These are phyloP conservation scores for Connochaetes taurinus DNA, from an alignment of 2,113 vertebrate genomes.

Conservation along the genomic window DNA sequence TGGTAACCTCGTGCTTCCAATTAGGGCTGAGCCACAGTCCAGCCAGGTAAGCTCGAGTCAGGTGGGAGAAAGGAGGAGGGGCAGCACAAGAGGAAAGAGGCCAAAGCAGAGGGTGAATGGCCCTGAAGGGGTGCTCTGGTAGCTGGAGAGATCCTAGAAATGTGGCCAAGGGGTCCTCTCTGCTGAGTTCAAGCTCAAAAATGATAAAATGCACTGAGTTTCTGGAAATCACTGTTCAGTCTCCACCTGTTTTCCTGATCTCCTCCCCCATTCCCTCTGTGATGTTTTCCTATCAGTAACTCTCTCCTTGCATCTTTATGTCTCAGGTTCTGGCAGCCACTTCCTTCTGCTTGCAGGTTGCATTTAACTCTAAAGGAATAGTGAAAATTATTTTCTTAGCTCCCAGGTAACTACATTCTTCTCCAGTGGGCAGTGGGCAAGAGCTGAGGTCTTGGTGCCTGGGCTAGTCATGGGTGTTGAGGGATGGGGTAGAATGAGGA, in stretches of 20 bases:
- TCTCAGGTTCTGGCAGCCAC: not conserved
- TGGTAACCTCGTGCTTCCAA: constrained; percentile 7
- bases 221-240: not conserved
- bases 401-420: not conserved
- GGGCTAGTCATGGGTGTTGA: not conserved
- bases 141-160: not conserved
- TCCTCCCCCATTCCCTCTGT: not conserved
- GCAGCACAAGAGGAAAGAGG: constrained; percentile 50
- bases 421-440: not conserved
- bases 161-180: not conserved
- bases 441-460: not conserved
- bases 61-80: not conserved
- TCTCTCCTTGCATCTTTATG: not conserved
- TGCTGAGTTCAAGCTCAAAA: not conserved
- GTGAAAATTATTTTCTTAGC: not conserved
- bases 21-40: not conserved
- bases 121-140: not conserved
- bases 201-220: not conserved
- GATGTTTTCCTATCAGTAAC: not conserved
- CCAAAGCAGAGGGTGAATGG: constrained; percentile 35
- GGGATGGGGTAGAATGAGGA: not conserved
- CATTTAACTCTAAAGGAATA: not conserved
- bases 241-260: not conserved
- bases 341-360: not conserved
- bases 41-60: constrained; percentile 2